Evolutionary conservation across 2,113 vertebrate species (phyloP), one percentile per base, ranked within the genome.

Genomic region (Laticauda laticaudata): DNA sequence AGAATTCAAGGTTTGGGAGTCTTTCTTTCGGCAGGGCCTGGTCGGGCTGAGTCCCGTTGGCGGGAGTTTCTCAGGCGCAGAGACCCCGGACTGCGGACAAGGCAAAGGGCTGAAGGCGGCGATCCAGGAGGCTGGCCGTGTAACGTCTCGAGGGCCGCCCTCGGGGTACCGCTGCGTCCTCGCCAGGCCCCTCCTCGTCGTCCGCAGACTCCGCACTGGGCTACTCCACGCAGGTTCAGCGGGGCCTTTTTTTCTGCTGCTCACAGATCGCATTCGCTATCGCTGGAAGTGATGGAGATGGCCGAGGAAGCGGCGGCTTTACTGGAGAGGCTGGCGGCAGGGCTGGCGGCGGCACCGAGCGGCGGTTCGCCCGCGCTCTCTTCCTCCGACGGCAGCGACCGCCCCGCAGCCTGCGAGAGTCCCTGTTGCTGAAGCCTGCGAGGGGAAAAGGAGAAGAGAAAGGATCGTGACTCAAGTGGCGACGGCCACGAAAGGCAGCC

Each of bases 231-330:
- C n/a, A 10, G 24, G 53, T 34, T 85, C 24, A 45, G 34, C 21
- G 20, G n/a, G 51, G 87, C 97, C 86, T 94, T 92, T 94, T 94
- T 24, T 94, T 53, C 11, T 93, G 90, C 87, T 45, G 94, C 96
- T 98, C 97, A 99, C 98, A 99, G 99, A 98, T 99, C 99, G 98
- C 99, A 99, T 98, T 99, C 99, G 97, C 99, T 99, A 98, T 99
- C 99, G 97, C 99, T 99, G 97, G 99, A 99, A 95, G 99, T 99
- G 98, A 99, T 99, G 98, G 99, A 99, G 98, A 99, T 99, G 95
- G 99, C 99, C 93, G 99, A 99, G 96, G 99, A 99, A 96, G 99
- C 98, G 96, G 99, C 99, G 91, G 98, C 99, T 97, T 99, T 99
- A 98, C 99, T 99, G 96, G 98, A 99, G 94, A 99, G 98, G 96